phyloP scores from a whole-genome alignment of 2,888 invertebrate genomes.

The Incurvaria masculella region DNA sequence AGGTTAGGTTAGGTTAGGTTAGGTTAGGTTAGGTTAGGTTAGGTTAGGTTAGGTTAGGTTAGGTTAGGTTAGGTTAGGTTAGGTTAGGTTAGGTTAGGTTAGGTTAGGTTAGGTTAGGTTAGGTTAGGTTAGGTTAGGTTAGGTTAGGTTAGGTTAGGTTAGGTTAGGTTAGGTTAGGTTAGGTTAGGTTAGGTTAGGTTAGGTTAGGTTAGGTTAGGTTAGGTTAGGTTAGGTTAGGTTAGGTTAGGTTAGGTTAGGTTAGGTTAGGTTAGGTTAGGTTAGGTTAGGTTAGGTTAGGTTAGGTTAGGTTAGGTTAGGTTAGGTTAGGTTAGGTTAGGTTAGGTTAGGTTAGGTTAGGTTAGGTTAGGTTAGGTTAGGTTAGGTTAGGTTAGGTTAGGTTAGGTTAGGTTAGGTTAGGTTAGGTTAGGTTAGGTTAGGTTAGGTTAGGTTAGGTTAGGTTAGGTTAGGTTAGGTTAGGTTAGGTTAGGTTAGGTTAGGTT shows the following conservation, averaged over 20 bases:
- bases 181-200: slow-evolving; percentile 14
- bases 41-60: slow-evolving; percentile 14
- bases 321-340: slow-evolving; percentile 5
- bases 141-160: slow-evolving; percentile 13
- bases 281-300: slow-evolving; percentile 5
- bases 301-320: slow-evolving; percentile 5
- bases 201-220: slow-evolving; percentile 14
- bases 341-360: slow-evolving; percentile 5
- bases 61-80: slow-evolving; percentile 13
- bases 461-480: slow-evolving; percentile 5
- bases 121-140: slow-evolving; percentile 12
- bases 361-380: slow-evolving; percentile 5
- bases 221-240: slow-evolving; percentile 10
- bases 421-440: slow-evolving; percentile 5
- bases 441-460: slow-evolving; percentile 5
- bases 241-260: slow-evolving; percentile 5
- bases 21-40: slow-evolving; percentile 14
- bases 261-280: slow-evolving; percentile 5
- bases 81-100: slow-evolving; percentile 13
- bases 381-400: slow-evolving; percentile 5
- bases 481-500: slow-evolving; percentile 5
- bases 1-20: slow-evolving; percentile 14
- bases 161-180: slow-evolving; percentile 13
- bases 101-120: slow-evolving; percentile 12
- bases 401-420: slow-evolving; percentile 5